Evolutionary conservation across 2,888 invertebrate genomes (phyloP), one percentile per base, ranked within the genome.

Genomic region (Nemotelus pantherinus): DNA sequence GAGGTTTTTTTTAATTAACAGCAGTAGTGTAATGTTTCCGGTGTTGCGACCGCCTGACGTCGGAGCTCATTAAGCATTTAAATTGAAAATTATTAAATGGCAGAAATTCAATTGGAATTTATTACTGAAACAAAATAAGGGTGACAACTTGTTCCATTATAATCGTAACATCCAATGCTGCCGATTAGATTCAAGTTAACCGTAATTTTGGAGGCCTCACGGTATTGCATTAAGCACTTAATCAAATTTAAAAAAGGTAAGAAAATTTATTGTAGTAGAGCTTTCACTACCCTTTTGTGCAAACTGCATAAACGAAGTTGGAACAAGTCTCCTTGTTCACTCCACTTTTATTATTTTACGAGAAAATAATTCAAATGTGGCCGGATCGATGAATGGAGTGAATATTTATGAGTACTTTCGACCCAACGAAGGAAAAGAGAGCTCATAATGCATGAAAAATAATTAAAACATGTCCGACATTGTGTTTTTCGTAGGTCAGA

Each of bases 381-480:
- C 43, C 39, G 71, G 43, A 5, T 43, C 9, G 53, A 9, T 9
- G 71, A 47, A 9, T 10, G 10, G 10, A 55, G 71, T 53, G 71
- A 71, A 71, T 65, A 43, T 71, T 68, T 53, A 71, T 71, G 71
- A 55, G 10, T 9, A 65, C 7, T 65, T 63, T 43, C 3, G 9
- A 9, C 9, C 50, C 50, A 9, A 50, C 44, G n/a, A 44, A 41
- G n/a, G 10, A 44, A 7, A 7, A 65, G 47, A 45, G 10, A 65
- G n/a, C 6, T 7, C 44, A 53, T 57, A 79, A 79, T 75, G 77
- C 77, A 50, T 63, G 60, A 76, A 78, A 79, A 78, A 78, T 79
- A 79, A 79, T 79, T 77, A 79, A 79, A 79, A 79, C 79, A 79
- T 79, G 79, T 78, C 77, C 53, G 77, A 79, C 79, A 78, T 76